Base-by-base conservation (phyloP, 1,140 invertebrate genomes). In the Nilaparvata lugens region DNA sequence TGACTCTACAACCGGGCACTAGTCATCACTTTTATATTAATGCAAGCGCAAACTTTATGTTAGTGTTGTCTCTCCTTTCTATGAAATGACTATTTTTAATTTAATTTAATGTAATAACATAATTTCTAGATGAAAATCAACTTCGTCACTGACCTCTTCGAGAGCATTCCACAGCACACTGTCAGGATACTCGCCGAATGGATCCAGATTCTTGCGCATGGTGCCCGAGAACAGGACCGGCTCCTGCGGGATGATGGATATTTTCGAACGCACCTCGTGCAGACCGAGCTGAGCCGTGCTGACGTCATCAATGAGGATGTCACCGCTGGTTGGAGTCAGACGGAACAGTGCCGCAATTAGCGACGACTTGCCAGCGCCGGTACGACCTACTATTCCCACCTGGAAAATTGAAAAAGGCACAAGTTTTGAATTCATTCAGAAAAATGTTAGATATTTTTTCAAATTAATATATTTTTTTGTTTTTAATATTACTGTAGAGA, bases 321-420 rank as follows among this genome's bases (percentile, higher is more conserved):
- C 67, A 16, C 87, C 88, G 13, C 78, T 75, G n/a, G 82, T 78
- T 62, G 83, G 80, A 1, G 81, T 80, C 55, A 92, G 74, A 67
- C 87, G 78, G 69, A 89, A 89, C 11, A 91, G 69, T 0, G 86
- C 81, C 14, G 82, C 74, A 11, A 91, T 85, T 7, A 91, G 76
- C 0, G 89, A 90, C 0, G 86, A 88, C 68, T 93, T 94, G n/a
- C 92, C 92, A 28, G 90, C 86, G 13, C 87, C 88, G 11, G 83
- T 84, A 52, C 82, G 62, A 1, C 79, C 87, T 6, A 90, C 86
- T 7, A 91, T 88, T 5, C 89, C 88, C 13, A 85, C 74, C 69
- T 75, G 40, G 6, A 35, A 60, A 28, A 52, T 43, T 11, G 3
- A 35, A 35, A 6, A 4, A 35, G 13, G 31, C 7, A 35, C 13